Percentiles rank a stretch among this genome's conserved stretches.
phyloP scores from a whole-genome alignment of 92 coral and sea anemone genomes.

The Hydrozoanthus gracilis region DNA sequence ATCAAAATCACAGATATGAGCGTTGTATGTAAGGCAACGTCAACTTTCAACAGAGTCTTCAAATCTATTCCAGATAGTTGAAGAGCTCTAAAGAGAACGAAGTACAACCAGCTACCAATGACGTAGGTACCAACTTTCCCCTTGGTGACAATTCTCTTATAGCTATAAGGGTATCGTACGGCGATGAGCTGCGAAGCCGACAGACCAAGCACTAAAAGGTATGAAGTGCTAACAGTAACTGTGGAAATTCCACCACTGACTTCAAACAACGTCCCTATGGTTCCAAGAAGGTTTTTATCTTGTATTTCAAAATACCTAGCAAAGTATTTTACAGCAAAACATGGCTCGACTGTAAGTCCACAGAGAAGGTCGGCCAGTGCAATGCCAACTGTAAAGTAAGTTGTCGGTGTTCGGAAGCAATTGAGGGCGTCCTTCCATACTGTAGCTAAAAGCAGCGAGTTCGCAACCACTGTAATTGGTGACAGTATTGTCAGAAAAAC shows the following conservation, averaged over 20 bases:
- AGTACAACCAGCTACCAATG: conserved; percentile 64
- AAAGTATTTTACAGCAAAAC: conserved; percentile 67
- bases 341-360: conserved; percentile 81
- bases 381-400: conserved; percentile 77
- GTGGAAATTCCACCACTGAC: conserved; percentile 81
- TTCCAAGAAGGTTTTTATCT: conserved; percentile 34
- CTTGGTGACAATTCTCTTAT: conserved; percentile 71
- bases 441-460: conserved; percentile 69
- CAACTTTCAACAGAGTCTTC: conserved; percentile 56
- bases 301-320: conserved; percentile 54
- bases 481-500: conserved; percentile 66
- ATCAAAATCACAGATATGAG: conserved; percentile 63
- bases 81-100: conserved; percentile 65
- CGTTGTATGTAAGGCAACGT: conserved; percentile 76
- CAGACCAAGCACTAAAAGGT: conserved; percentile 75
- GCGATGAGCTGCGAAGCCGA: conserved; percentile 82
- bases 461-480: conserved; percentile 78
- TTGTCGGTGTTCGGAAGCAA: conserved; percentile 81
- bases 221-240: conserved; percentile 77
- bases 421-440: conserved; percentile 79
- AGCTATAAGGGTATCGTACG: conserved; percentile 78
- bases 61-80: conserved; percentile 70
- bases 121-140: conserved; percentile 64
- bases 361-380: conserved; percentile 76
- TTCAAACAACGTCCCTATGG: conserved; percentile 34